Evolutionary conservation across 2,797 vertebrate species (phyloP).

Genomic region (Helarctos malayanus): DNA sequence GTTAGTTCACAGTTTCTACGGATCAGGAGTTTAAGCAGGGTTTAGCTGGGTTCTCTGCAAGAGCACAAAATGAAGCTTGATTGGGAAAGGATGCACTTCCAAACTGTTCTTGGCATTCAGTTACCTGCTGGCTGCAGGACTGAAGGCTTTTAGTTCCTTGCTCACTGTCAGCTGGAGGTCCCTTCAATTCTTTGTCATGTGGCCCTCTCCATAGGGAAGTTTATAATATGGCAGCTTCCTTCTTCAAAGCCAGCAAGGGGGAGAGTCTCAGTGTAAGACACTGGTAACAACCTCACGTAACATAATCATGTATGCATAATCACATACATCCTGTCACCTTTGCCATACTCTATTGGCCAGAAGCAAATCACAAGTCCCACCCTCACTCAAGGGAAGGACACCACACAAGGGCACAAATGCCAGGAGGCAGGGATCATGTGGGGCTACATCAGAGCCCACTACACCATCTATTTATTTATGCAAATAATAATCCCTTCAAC

Average conservation of each 20-base stretch:
- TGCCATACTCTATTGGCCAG: background rate
- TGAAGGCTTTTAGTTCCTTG: background rate
- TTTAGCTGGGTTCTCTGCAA: background rate
- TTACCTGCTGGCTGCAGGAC: background rate
- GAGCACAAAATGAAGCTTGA: background rate
- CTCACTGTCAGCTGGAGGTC: background rate
- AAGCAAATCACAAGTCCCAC: background rate
- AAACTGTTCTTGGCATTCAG: background rate
- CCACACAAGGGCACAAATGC: background rate
- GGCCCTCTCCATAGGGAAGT: background rate
- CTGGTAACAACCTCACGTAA: background rate
- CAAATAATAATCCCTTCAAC: background rate
- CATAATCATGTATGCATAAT: background rate
- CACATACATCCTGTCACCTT: background rate
- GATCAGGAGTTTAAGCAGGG: background rate
- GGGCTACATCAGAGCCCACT: background rate
- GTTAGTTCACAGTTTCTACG: background rate
- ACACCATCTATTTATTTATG: background rate
- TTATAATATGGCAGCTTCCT: background rate
- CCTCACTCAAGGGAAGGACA: background rate
- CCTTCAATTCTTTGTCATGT: background rate
- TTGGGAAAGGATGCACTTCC: background rate
- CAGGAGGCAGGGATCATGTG: background rate
- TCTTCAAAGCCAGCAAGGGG: constrained; percentile 10
- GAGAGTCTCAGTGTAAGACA: background rate